Evolutionary conservation across 2,113 vertebrate species (phyloP), one percentile per base, ranked within the genome.

Genomic region (Typhlomys cinereus): DNA sequence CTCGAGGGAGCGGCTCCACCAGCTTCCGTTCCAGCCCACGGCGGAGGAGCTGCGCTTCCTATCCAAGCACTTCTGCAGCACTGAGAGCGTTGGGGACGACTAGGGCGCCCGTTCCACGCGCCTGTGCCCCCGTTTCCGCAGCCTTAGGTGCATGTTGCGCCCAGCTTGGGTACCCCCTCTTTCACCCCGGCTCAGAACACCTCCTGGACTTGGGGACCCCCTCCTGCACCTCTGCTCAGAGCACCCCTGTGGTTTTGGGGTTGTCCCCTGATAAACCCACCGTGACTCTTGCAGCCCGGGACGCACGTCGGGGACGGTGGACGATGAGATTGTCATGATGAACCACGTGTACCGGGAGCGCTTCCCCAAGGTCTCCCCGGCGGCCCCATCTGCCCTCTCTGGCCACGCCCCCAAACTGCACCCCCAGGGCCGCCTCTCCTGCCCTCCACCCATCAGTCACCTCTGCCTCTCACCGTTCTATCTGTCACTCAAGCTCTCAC

Each of bases 141-240:
- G 99, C 97, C 98, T 99, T 97, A 99, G 99, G 99, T 99, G 96
- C n/a, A n/a, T n/a, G n/a, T n/a, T n/a, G n/a, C n/a, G n/a, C n/a
- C n/a, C n/a, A 12, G 34, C 75, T n/a, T 5, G n/a, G n/a, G 21
- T 11, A n/a, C n/a, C n/a, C n/a, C n/a, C 15, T 11, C 23, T 29
- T 34, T 9, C 3, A 57, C 34, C 34, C 27, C 29, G 76, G 59
- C 29, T n/a, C n/a, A n/a, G n/a, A n/a, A n/a, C n/a, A 31, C 20
- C 7, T 2, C 7, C 7, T n/a, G n/a, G n/a, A n/a, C n/a, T n/a
- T n/a, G n/a, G n/a, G n/a, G n/a, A n/a, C n/a, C n/a, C n/a, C n/a
- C n/a, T n/a, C n/a, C n/a, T n/a, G n/a, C n/a, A n/a, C n/a, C n/a
- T n/a, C n/a, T n/a, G n/a, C n/a, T n/a, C n/a, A n/a, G n/a, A n/a